Evolutionary conservation across 2,888 invertebrate genomes (phyloP).

Genomic region (Tenthredo livida): DNA sequence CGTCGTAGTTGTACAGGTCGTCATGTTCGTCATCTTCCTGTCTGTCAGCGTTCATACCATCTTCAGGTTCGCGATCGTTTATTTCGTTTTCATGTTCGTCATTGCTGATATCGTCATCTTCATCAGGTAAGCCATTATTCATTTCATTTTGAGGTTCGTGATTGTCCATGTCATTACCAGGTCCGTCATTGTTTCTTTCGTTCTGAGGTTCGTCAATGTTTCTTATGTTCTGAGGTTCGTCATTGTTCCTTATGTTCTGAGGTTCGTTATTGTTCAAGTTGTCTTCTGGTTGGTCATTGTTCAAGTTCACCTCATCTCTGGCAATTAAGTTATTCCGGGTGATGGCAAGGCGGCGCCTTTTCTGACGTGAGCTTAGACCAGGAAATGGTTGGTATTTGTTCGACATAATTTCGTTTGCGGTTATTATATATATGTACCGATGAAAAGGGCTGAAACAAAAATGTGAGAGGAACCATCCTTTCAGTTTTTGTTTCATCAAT

Average conservation of each 20-base stretch:
- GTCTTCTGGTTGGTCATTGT: slow-evolving; percentile 16
- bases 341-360: slow-evolving; percentile 14
- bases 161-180: slow-evolving; percentile 23
- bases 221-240: slow-evolving; percentile 7
- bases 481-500: slow-evolving; percentile 20
- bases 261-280: slow-evolving; percentile 16
- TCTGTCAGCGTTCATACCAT: slow-evolving; percentile 34
- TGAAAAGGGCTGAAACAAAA: slow-evolving; percentile 12
- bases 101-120: slow-evolving; percentile 16
- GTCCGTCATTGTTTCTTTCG: slow-evolving; percentile 27
- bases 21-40: slow-evolving; percentile 51
- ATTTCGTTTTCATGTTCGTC: slow-evolving; percentile 31
- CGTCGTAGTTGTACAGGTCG: slow-evolving; percentile 44
- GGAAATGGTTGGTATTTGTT: slow-evolving; percentile 17
- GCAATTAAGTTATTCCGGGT: slow-evolving; percentile 13
- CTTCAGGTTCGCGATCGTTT: slow-evolving; percentile 28
- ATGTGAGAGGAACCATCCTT: slow-evolving; percentile 6
- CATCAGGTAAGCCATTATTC: slow-evolving; percentile 17
- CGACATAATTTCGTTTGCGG: slow-evolving; percentile 17
- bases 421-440: slow-evolving; percentile 17
- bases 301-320: slow-evolving; percentile 16
- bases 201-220: slow-evolving; percentile 32
- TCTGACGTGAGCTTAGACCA: slow-evolving; percentile 20
- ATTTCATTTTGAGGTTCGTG: slow-evolving; percentile 30
- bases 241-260: neutral